These are phyloP conservation scores for Zenarchopterus dispar DNA, from an alignment of 2,797 vertebrate genomes.

Conservation along the genomic window DNA sequence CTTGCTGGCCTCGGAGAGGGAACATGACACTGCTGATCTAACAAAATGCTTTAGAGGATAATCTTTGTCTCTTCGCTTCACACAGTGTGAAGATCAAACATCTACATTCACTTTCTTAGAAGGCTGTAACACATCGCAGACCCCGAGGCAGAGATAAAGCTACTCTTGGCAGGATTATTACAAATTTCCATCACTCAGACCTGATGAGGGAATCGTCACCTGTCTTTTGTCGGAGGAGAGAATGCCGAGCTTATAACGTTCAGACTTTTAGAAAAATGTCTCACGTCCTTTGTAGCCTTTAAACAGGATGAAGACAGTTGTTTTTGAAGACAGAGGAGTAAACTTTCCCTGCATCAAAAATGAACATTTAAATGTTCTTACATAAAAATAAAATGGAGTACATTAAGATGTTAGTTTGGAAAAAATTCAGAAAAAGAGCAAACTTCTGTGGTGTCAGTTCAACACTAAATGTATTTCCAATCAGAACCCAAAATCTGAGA, in stretches of 20 bases:
- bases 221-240: slow-evolving; percentile 40
- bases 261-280: slow-evolving; percentile 48
- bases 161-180: slow-evolving; percentile 42
- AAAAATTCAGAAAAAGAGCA: slow-evolving; percentile 24
- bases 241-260: slow-evolving; percentile 45
- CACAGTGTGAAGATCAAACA: slow-evolving; percentile 19
- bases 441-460: no score
- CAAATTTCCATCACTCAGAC: slow-evolving; percentile 20
- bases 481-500: no score
- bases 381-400: neutral
- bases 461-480: no score
- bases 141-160: slow-evolving; percentile 17
- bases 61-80: slow-evolving; percentile 33
- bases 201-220: slow-evolving; percentile 32
- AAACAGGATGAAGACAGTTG: neutral
- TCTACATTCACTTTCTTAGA: slow-evolving; percentile 20
- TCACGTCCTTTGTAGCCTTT: slow-evolving; percentile 30
- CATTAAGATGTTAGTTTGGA: neutral
- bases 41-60: slow-evolving; percentile 41
- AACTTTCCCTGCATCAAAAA: slow-evolving; percentile 25
- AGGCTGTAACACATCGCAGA: slow-evolving; percentile 18
- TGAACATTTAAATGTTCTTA: slow-evolving; percentile 3
- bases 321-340: slow-evolving; percentile 26
- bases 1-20: slow-evolving; percentile 39
- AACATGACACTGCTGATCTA: slow-evolving; percentile 50